Percentiles rank a stretch among this genome's conserved stretches.
These are phyloP conservation scores for Anarsia innoxiella DNA, from an alignment of 2,888 invertebrate species.

Conservation along the genomic window DNA sequence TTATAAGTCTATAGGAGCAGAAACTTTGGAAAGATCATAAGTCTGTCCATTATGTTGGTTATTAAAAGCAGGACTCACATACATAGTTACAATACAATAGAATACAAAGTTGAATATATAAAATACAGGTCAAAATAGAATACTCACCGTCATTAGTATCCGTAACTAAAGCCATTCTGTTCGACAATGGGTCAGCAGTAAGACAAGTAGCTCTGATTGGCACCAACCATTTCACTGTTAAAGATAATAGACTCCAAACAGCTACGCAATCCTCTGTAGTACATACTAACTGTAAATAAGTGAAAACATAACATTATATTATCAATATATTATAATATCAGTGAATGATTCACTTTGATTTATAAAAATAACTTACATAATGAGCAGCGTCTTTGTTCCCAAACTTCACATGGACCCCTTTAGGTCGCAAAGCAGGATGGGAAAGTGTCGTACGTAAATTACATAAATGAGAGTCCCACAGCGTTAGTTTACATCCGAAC, in stretches of 20 bases:
- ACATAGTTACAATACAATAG: no score
- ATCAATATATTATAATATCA: no score
- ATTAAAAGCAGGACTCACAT: no score
- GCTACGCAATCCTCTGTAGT: slow-evolving; percentile 75
- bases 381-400: slow-evolving; percentile 63
- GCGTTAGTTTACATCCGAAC: slow-evolving; percentile 62
- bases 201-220: slow-evolving; percentile 48
- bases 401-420: slow-evolving; percentile 57
- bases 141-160: slow-evolving; percentile 78
- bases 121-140: no score
- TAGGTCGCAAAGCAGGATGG: slow-evolving; percentile 59
- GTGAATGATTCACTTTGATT: no score
- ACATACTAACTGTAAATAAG: slow-evolving; percentile 62
- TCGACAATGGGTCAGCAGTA: slow-evolving; percentile 76
- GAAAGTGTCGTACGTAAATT: slow-evolving; percentile 54
- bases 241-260: slow-evolving; percentile 83
- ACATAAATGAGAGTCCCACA: slow-evolving; percentile 64
- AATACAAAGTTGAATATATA: no score
- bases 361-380: no score
- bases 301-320: no score
- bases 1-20: no score
- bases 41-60: no score
- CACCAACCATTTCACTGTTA: slow-evolving; percentile 82
- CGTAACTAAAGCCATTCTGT: slow-evolving; percentile 81
- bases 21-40: no score